Base-by-base conservation (phyloP, 2,113 vertebrate genomes). In the Speoplatyrhinus poulsoni region DNA sequence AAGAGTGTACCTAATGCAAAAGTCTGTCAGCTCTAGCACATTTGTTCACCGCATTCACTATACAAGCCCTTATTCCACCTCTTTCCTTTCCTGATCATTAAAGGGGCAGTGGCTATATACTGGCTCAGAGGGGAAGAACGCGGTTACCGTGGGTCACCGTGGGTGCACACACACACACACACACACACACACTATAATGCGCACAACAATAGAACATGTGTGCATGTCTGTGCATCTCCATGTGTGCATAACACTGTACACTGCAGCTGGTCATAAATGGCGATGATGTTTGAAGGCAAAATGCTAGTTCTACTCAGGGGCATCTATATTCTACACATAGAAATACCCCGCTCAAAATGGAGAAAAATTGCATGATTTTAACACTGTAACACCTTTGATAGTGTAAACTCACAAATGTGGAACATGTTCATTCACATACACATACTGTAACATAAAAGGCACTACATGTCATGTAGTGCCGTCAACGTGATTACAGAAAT, bases 401-500 rank as follows among this genome's bases (percentile, higher is more conserved):
- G 26, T 26, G 26, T 41, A 41, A 41, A 41, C 7, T 41, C 36
- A 41, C 36, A 8, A 41, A 7, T 5, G 4, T 41, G 36, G 7
- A 41, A 41, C 7, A 41, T 8, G 0, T 41, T 41, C 4, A 41
- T 41, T 41, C 36, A 60, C 26, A 62, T 17, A 26, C 49, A 60
- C 60, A 26, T 26, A 2, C 26, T 26, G 26, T 41, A 41, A 41
- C 70, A 59, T 17, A 62, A 61, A 46, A 73, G 26, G 46, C 19
- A 65, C 19, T 54, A 63, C 57, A 46, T 57, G 41, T 70, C 74
- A 76, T 83, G 75, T 74, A 80, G 82, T 80, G 58, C 73, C 15
- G 12, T 26, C 48, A 52, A 59, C 67, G 68, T 86, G 80, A 83
- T 83, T 73, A 67, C 66, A 69, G 48, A 65, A 76, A 70, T 70